Conservation (phyloP, 1,140 invertebrate genomes). For the Coboldia fuscipes region DNA sequence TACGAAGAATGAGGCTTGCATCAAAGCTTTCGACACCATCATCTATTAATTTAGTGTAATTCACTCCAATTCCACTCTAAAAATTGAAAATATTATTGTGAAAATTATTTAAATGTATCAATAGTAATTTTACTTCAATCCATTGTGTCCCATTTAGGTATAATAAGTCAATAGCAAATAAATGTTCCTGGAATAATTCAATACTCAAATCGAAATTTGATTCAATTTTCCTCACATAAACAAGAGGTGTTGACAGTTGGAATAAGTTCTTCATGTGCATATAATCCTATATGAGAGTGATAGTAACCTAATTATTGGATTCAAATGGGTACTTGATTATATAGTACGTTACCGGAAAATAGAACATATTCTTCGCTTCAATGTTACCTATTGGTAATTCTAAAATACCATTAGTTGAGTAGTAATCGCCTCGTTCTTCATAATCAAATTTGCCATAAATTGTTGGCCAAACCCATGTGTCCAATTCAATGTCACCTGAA, state of each 20-base stretch:
- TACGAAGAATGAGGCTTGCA: slow-evolving; percentile 25
- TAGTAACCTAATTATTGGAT: too few species aligned
- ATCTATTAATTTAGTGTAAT: slow-evolving; percentile 26
- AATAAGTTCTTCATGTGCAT: slow-evolving; percentile 42
- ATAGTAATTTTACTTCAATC: slow-evolving; percentile 28
- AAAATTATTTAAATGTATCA: too few species aligned
- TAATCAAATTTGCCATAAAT: slow-evolving; percentile 31
- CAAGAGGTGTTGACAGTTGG: slow-evolving; percentile 37
- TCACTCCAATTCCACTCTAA: slow-evolving; percentile 12
- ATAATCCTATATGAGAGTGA: too few species aligned
- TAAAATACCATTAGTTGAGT: slow-evolving; percentile 22
- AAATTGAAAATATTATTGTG: too few species aligned
- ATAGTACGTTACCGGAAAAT: slow-evolving; percentile 20
- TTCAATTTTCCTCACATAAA: slow-evolving; percentile 28
- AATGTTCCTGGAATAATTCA: slow-evolving; percentile 29
- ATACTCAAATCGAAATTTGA: slow-evolving; percentile 34
- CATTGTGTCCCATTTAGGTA: slow-evolving; percentile 26
- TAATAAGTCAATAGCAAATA: slow-evolving; percentile 26
- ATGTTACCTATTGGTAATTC: slow-evolving; percentile 28
- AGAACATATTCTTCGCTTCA: slow-evolving; percentile 25
- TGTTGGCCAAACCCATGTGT: slow-evolving; percentile 37
- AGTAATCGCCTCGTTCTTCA: slow-evolving; percentile 30
- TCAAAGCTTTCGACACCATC: slow-evolving; percentile 24
- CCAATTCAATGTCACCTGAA: slow-evolving; percentile 30
- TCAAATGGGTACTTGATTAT: too few species aligned